phyloP scores from a whole-genome alignment of 2,797 vertebrate species.

The Allenopithecus nigroviridis region DNA sequence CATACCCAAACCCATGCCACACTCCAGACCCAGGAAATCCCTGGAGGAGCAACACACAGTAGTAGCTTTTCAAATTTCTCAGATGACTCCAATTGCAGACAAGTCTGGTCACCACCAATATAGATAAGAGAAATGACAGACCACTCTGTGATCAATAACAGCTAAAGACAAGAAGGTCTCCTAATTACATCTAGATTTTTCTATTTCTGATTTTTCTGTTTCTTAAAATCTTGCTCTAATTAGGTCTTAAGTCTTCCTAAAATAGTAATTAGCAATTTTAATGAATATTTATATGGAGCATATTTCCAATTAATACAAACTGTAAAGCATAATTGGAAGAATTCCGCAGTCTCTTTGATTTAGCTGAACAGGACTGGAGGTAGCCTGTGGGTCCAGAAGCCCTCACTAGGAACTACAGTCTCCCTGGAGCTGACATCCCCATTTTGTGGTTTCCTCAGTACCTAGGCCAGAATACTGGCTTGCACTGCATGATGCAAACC shows the following conservation, averaged over 20 bases:
- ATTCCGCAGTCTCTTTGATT: background rate
- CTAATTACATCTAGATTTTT: background rate
- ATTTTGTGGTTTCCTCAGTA: background rate
- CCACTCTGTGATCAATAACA: background rate
- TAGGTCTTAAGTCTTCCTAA: background rate
- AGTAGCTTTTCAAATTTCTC: background rate
- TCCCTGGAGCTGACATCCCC: background rate
- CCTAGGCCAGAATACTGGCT: background rate
- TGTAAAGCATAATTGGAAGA: background rate
- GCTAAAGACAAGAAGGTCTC: background rate
- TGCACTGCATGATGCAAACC: too few species aligned
- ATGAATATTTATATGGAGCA: background rate
- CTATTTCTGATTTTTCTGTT: slow-evolving; percentile 25
- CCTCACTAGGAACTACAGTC: background rate
- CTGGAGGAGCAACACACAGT: background rate
- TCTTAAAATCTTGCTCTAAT: slow-evolving; percentile 19
- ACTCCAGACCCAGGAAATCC: background rate
- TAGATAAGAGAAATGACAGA: background rate
- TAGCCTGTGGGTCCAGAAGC: background rate
- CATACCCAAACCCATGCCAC: background rate
- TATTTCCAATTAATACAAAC: background rate
- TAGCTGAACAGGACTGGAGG: background rate
- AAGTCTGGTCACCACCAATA: background rate
- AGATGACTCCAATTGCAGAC: background rate
- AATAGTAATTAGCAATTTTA: background rate